phyloP scores from a whole-genome alignment of 2,888 invertebrate species.

The Orchesella flavescens region DNA sequence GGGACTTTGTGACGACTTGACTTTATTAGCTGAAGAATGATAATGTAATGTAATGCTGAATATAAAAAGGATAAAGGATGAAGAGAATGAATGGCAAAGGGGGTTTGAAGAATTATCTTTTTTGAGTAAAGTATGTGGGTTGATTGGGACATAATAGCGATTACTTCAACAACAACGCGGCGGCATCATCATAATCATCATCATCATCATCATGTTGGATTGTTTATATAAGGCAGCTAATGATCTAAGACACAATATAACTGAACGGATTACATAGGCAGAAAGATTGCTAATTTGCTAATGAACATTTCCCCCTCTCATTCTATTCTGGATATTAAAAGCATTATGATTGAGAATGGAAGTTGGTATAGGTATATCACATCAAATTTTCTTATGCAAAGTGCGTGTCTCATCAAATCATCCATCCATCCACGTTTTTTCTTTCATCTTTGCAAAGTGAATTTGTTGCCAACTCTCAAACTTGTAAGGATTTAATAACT shows the following conservation, averaged over 20 bases:
- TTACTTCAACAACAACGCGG: conserved; percentile 13
- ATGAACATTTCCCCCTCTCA: background rate
- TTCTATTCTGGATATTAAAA: conserved; percentile 18
- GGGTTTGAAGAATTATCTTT: background rate
- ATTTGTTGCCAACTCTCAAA: conserved; percentile 8
- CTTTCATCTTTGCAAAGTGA: background rate
- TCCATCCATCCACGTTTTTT: conserved; percentile 4
- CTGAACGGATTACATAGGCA: background rate
- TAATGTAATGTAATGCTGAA: background rate
- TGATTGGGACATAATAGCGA: background rate
- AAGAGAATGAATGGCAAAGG: conserved; percentile 8
- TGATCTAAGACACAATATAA: conserved; percentile 1
- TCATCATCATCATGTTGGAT: conserved; percentile 18
- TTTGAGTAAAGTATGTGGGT: conserved; percentile 15
- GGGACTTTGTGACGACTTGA: conserved; percentile 1
- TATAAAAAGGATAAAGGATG: conserved; percentile 5
- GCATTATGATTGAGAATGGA: conserved; percentile 26
- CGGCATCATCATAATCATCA: conserved; percentile 19
- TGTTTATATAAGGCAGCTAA: conserved; percentile 47
- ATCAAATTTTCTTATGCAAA: conserved; percentile 7
- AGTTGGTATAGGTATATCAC: background rate
- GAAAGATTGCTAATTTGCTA: background rate
- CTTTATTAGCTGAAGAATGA: background rate
- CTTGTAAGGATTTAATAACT: background rate
- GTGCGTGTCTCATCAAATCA: conserved; percentile 31